Base-by-base conservation (phyloP, 2,797 vertebrate species). In the Chaunax sp. region DNA sequence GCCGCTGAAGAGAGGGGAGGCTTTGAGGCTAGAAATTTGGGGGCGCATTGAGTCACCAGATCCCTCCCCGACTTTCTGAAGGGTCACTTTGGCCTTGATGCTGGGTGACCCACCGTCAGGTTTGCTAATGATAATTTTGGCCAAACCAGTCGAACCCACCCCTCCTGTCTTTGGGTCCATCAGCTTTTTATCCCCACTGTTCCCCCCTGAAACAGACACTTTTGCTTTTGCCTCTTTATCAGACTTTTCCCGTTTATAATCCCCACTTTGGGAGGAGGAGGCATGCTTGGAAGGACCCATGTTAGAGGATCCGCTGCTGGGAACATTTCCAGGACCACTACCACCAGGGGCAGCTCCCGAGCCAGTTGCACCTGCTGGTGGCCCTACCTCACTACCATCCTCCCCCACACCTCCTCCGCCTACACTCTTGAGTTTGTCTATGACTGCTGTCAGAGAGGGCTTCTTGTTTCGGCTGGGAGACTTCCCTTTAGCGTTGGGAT, bases 391-490 rank as follows among this genome's bases (percentile, higher is more conserved):
- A 23, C 95, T 93, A 35, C 96, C 96, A 6, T 99, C 98, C 12
- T 97, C 94, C 5, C 95, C 96, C 11, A 95, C 95, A 61, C 95
- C 96, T 37, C 96, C 96, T 41, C 97, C 95, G 61, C 97, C 98
- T 1, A 98, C 97, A 61, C 98, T 98, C 86, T 99, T 99, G 28
- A 99, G 93, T 83, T 99, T 99, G 92, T 99, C 98, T 72, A 99
- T 99, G 74, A 99, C 98, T 0, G 98, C 98, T 0, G 95, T 99
- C 72, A 99, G 93, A 6, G 98, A 99, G 0, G 98, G 97, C 77
- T 99, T 99, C 92, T 99, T 99, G 93, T 99, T 99, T 69, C 97
- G 95, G 89, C 98, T 99, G 3, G 98, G 98, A 37, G 98, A 99
- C 85, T 99, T 99, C 40, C 98, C 98, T 91, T 98, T 99, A 76